Evolutionary conservation across 2,888 invertebrate genomes (phyloP).

Genomic region (Malthinus flaveolus): DNA sequence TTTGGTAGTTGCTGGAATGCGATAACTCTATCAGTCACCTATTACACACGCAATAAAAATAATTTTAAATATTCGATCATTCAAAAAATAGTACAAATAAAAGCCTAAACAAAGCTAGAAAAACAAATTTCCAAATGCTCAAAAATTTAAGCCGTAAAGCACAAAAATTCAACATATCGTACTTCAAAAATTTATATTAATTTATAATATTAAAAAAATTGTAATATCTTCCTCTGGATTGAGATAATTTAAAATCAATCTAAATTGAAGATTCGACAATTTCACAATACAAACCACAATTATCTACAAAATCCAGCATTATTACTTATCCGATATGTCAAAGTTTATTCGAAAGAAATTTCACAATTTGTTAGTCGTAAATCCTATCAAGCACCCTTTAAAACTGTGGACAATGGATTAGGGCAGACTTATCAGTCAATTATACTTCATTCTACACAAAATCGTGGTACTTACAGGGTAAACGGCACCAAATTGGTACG

Average conservation of each 20-base stretch:
- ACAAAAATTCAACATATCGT: slow-evolving; percentile 4
- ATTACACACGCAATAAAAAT: slow-evolving; percentile 22
- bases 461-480: slow-evolving; percentile 63
- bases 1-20: slow-evolving; percentile 67
- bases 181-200: neutral
- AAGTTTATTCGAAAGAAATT: neutral
- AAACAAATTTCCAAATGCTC: slow-evolving; percentile 9
- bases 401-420: neutral
- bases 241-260: too few relatives aligned
- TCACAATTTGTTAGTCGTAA: neutral
- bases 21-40: slow-evolving; percentile 29
- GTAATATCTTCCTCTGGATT: too few relatives aligned
- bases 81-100: slow-evolving; percentile 5
- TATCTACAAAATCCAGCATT: neutral
- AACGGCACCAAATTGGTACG: slow-evolving; percentile 72
- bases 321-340: slow-evolving; percentile 1
- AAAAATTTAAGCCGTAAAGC: neutral
- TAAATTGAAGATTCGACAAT: neutral
- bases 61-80: slow-evolving; percentile 13
- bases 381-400: neutral
- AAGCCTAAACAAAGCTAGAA: slow-evolving; percentile 7
- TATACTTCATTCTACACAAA: neutral
- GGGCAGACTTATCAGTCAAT: slow-evolving; percentile 8
- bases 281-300: slow-evolving; percentile 1
- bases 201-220: neutral